phyloP scores from a whole-genome alignment of 1,140 invertebrate genomes.

The Contarinia nasturtii region DNA sequence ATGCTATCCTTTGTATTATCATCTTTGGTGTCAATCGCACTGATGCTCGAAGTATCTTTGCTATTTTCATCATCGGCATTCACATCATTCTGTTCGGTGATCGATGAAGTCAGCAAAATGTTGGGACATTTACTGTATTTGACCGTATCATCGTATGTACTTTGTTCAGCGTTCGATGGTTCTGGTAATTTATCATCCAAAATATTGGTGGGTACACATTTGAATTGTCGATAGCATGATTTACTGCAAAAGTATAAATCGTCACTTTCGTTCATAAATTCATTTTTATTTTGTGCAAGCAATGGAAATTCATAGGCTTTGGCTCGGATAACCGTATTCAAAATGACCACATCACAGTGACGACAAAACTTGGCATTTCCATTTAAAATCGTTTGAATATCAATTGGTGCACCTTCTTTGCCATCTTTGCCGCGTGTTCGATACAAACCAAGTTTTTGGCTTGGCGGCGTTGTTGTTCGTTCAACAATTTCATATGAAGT shows the following conservation, averaged over 20 bases:
- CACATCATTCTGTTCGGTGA: background rate
- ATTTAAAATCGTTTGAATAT: constrained; percentile 78
- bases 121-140: background rate
- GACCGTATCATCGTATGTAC: background rate
- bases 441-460: constrained; percentile 61
- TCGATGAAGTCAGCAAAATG: background rate
- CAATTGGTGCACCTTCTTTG: constrained; percentile 62
- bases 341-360: constrained; percentile 76
- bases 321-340: constrained; percentile 60
- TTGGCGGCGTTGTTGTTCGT: constrained; percentile 53
- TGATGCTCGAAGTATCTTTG: constrained; percentile 3
- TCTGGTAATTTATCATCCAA: constrained; percentile 23
- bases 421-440: constrained; percentile 66
- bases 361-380: constrained; percentile 77
- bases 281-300: constrained; percentile 33
- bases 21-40: constrained; percentile 13
- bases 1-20: constrained; percentile 7
- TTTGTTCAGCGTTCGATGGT: background rate
- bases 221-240: constrained; percentile 60
- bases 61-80: background rate
- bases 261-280: constrained; percentile 35
- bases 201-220: constrained; percentile 29
- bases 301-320: constrained; percentile 64
- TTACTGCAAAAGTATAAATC: constrained; percentile 69
- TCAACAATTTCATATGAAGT: constrained; percentile 71